These are phyloP conservation scores for Calvadosia cruxmelitensis DNA, from an alignment of 30 jellyfish, hydroid and myxozoan genomes.

Conservation along the genomic window DNA sequence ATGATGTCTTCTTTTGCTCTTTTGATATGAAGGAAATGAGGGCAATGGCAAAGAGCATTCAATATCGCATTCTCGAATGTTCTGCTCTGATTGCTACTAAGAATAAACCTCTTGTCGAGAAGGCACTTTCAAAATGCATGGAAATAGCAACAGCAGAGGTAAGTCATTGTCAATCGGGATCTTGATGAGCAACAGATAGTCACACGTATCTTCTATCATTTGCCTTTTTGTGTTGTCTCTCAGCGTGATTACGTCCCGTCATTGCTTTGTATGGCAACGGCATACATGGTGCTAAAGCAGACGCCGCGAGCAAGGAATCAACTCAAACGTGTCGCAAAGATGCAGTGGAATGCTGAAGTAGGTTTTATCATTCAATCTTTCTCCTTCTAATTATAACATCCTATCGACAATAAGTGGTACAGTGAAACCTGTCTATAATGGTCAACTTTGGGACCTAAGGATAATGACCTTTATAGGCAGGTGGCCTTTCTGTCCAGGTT, in stretches of 20 bases:
- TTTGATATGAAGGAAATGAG: slow-evolving; percentile 91
- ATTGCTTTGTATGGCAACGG: slow-evolving; percentile 76
- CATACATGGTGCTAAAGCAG: slow-evolving; percentile 79
- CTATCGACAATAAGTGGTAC: too few relatives aligned
- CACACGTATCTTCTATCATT: too few relatives aligned
- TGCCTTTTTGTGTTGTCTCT: too few relatives aligned
- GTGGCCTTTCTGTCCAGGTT: neutral
- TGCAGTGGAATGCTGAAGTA: slow-evolving; percentile 89
- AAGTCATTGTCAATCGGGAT: neutral
- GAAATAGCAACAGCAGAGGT: slow-evolving; percentile 82
- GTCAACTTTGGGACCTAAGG: too few relatives aligned
- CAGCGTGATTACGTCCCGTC: slow-evolving; percentile 85
- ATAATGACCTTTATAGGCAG: too few relatives aligned
- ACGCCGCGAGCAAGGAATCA: slow-evolving; percentile 95
- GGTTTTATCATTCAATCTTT: neutral
- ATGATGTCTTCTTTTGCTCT: too few relatives aligned
- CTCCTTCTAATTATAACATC: neutral
- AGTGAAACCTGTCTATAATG: too few relatives aligned
- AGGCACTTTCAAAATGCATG: slow-evolving; percentile 60
- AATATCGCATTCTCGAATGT: slow-evolving; percentile 47
- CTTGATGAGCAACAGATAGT: too few relatives aligned
- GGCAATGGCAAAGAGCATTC: slow-evolving; percentile 26
- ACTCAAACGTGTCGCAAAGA: slow-evolving; percentile 70
- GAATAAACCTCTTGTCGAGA: slow-evolving; percentile 49
- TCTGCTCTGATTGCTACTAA: slow-evolving; percentile 54